Base-by-base conservation (phyloP, 1,140 invertebrate species). In the Muscidifurax raptorellus region DNA sequence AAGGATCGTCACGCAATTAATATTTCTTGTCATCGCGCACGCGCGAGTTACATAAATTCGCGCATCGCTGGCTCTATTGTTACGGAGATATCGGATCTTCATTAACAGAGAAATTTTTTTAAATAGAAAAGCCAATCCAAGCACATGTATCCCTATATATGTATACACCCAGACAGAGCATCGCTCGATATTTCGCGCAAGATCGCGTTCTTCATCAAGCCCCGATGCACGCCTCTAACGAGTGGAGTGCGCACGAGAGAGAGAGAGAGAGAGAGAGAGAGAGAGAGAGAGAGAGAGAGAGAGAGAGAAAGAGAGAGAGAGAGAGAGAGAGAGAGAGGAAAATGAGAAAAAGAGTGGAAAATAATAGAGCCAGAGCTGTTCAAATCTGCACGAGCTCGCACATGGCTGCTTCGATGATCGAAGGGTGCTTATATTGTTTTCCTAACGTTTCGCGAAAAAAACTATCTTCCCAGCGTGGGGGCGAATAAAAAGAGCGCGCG, bases 121-220 rank as follows among this genome's bases (percentile, higher is more conserved):
- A 69, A 77, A 77, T 83, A 83, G 40, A 83, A 83, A 52, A 83
- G 64, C 30, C 74, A 77, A 77, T 76, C 59, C 52, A 22, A n/a
- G 22, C 52, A 59, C 1, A 59, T 2, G 18, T 4, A 52, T 13
- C 15, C 13, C 4, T 4, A 1, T 13, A 0, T 4, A 0, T 4
- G 18, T 4, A 52, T 12, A 52, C 2, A n/a, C 36, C 47, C 25
- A 47, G 13, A 59, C 25, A 25, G 36, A 30, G 36, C 40, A 15
- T 22, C 67, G 67, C n/a, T 84, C 75, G 66, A 84, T 79, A 79
- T 72, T 84, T 84, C 44, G 82, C 82, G 82, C 82, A 84, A 84
- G 82, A 84, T 79, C 76, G 82, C 36, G 82, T 72, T 83, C 74
- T 69, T 79, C 76, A 83, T 77, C 74, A 69, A 66, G 12, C 72